phyloP scores from a whole-genome alignment of 2,888 invertebrate species.

The Ochlodes sylvanus region DNA sequence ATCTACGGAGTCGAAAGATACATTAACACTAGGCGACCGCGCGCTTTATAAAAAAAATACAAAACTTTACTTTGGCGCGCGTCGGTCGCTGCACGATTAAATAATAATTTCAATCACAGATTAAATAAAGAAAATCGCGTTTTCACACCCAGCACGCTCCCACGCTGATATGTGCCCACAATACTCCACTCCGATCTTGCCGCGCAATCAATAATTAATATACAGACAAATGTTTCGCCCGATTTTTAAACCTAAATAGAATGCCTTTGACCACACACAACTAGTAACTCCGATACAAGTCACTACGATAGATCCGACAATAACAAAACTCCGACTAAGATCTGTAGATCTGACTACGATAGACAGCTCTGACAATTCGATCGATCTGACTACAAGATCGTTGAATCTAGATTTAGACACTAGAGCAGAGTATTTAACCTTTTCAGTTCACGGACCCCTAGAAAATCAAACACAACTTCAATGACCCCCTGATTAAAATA shows the following conservation, averaged over 20 bases:
- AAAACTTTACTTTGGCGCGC: conserved; percentile 45
- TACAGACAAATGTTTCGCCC: not conserved
- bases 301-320: no score
- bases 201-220: not conserved
- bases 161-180: conserved; percentile 73
- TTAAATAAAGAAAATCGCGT: conserved; percentile 59
- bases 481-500: no score
- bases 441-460: no score
- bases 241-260: no score
- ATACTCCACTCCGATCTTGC: conserved; percentile 38
- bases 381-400: not conserved
- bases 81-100: conserved; percentile 45
- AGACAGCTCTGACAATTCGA: not conserved
- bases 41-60: conserved; percentile 51
- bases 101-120: conserved; percentile 78
- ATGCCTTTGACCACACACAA: no score
- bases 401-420: not conserved
- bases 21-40: conserved; percentile 45
- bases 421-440: no score
- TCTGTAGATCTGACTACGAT: no score
- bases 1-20: conserved; percentile 32
- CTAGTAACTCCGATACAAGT: no score
- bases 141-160: conserved; percentile 56
- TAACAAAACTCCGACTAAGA: no score
- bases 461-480: no score